These are phyloP conservation scores for Drosophila mayaguana DNA, from an alignment of 2,888 invertebrate genomes.

Conservation along the genomic window DNA sequence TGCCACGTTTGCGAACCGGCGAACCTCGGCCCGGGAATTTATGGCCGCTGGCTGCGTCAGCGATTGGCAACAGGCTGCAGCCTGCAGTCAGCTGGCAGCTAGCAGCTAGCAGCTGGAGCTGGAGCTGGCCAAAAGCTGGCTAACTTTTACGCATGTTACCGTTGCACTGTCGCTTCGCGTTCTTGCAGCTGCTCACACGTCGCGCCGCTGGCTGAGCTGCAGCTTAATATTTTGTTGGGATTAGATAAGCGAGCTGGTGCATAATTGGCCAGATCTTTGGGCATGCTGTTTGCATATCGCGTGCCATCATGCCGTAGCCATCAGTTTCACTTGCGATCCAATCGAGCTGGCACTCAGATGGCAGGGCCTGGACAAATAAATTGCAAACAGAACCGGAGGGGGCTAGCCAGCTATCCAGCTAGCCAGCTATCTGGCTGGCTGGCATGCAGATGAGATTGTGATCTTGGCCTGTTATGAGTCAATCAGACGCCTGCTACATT, in stretches of 20 bases:
- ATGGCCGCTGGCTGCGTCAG: conserved; percentile 24
- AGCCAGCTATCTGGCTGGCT: conserved; percentile 25
- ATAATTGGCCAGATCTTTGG: conserved; percentile 50
- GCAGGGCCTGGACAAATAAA: conserved; percentile 70
- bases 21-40: conserved; percentile 38
- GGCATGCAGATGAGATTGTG: conserved; percentile 71
- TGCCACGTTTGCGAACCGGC: conserved; percentile 50
- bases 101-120: conserved; percentile 12
- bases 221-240: conserved; percentile 16
- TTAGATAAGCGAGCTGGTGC: conserved; percentile 34
- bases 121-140: conserved; percentile 2
- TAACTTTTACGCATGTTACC: conserved; percentile 68
- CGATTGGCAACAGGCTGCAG: conserved; percentile 14
- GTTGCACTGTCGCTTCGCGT: conserved; percentile 58
- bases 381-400: conserved; percentile 44
- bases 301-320: conserved; percentile 64
- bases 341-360: conserved; percentile 30
- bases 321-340: conserved; percentile 64
- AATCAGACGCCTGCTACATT: conserved; percentile 76
- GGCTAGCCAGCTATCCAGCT: conserved; percentile 11
- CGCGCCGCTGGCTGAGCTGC: conserved; percentile 8
- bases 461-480: conserved; percentile 78
- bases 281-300: conserved; percentile 50
- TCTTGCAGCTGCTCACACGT: conserved; percentile 31
- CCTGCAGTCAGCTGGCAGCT: conserved; percentile 13